Evolutionary conservation across 1,140 invertebrate species (phyloP).

Genomic region (Portunus trituberculatus): DNA sequence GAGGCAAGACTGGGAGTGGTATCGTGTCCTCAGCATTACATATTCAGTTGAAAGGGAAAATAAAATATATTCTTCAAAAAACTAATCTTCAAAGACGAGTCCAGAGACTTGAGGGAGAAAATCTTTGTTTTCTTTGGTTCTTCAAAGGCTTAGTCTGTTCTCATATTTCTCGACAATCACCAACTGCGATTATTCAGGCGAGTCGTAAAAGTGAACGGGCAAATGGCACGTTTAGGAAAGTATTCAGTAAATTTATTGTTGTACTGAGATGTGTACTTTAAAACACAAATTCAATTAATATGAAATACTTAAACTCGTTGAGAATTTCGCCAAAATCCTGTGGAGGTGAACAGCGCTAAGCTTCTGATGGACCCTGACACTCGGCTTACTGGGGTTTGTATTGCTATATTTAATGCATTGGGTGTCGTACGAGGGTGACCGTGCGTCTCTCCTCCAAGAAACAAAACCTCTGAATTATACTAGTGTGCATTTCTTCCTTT

Average conservation of each 20-base stretch:
- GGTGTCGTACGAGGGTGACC: conserved; percentile 47
- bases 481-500: not conserved
- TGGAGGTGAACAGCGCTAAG: not conserved
- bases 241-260: not conserved
- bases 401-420: conserved; percentile 59
- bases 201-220: not conserved
- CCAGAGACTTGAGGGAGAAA: conserved; percentile 15
- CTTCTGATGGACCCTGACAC: not conserved
- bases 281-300: not conserved
- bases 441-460: not conserved
- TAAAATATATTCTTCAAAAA: not conserved
- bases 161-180: not conserved
- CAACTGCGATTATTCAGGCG: not conserved
- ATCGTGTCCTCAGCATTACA: conserved; percentile 41
- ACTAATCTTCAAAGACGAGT: not conserved
- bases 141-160: not conserved
- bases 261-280: not conserved
- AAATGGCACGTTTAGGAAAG: not conserved
- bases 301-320: not conserved
- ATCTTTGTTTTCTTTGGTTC: conserved; percentile 35
- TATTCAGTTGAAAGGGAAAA: conserved; percentile 13
- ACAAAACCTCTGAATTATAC: conserved; percentile 47
- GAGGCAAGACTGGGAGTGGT: not conserved
- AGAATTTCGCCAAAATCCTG: not conserved
- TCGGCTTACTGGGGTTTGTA: not conserved